Conservation (phyloP, 2,888 invertebrate species). For the Pardosa pseudoannulata region DNA sequence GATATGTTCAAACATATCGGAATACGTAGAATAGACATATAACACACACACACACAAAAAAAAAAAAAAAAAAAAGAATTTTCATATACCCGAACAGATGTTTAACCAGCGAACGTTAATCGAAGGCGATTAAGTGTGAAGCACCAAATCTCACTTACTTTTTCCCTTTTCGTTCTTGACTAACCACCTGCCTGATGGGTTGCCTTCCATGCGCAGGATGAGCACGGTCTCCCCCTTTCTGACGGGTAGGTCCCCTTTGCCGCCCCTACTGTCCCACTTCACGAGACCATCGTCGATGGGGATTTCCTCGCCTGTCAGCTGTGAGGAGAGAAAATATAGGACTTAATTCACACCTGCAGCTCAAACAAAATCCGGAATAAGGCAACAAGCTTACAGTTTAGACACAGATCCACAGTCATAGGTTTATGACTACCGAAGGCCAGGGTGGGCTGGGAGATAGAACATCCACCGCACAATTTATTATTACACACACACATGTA, state of each 20-base stretch:
- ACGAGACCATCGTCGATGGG: constrained; percentile 73
- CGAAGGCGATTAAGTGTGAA: too few species aligned
- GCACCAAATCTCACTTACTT: constrained; percentile 59
- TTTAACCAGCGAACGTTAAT: not conserved
- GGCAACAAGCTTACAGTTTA: too few species aligned
- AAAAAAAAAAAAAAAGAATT: too few species aligned
- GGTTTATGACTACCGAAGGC: too few species aligned
- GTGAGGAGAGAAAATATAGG: not conserved
- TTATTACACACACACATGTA: too few species aligned
- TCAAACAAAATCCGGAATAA: not conserved
- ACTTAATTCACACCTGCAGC: not conserved
- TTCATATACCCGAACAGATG: too few species aligned
- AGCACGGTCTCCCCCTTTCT: constrained; percentile 72
- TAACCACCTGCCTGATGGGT: constrained; percentile 74
- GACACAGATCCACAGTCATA: too few species aligned
- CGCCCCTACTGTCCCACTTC: constrained; percentile 68
- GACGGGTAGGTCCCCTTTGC: constrained; percentile 65
- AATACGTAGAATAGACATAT: too few species aligned
- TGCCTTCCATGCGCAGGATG: constrained; percentile 73
- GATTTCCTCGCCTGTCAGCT: constrained; percentile 73
- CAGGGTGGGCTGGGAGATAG: too few species aligned
- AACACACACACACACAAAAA: too few species aligned
- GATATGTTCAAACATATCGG: too few species aligned
- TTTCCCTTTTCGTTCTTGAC: constrained; percentile 74
- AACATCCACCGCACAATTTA: too few species aligned